Evolutionary conservation across 2,113 vertebrate species (phyloP).

Genomic region (Myrmecobius fasciatus): DNA sequence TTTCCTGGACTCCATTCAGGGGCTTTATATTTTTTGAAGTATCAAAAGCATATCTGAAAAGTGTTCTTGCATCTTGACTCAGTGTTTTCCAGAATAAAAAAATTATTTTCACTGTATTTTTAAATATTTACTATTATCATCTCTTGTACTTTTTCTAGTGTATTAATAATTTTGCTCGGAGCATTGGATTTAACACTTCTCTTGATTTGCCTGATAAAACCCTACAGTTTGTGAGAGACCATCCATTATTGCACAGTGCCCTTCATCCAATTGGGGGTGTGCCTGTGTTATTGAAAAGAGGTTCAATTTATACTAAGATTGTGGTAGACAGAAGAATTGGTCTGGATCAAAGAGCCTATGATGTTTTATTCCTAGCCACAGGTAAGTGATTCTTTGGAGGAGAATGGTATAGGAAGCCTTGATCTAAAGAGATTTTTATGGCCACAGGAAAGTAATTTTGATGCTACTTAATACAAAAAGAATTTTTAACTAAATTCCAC

Average conservation of each 20-base stretch:
- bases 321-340: slow-evolving; percentile 81
- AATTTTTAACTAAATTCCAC: neutral
- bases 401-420: slow-evolving; percentile 22
- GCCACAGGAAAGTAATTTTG: slow-evolving; percentile 1
- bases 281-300: slow-evolving; percentile 82
- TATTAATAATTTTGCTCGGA: slow-evolving; percentile 75
- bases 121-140: neutral
- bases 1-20: neutral
- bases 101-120: neutral
- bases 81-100: neutral
- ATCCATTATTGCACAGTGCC: slow-evolving; percentile 83
- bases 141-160: slow-evolving; percentile 71
- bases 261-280: slow-evolving; percentile 77
- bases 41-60: neutral
- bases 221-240: slow-evolving; percentile 86
- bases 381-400: slow-evolving; percentile 74
- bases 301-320: slow-evolving; percentile 81
- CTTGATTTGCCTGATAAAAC: slow-evolving; percentile 85
- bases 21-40: neutral
- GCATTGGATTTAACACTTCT: slow-evolving; percentile 79
- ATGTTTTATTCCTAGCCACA: slow-evolving; percentile 87
- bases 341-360: slow-evolving; percentile 76
- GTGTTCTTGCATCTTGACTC: neutral
- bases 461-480: neutral
- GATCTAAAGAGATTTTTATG: slow-evolving; percentile 9